A percentile compares a stretch with the other conserved stretches of the same genome.
These are phyloP conservation scores for Myripristis jacobus DNA, from an alignment of 2,797 vertebrate species.

Conservation along the genomic window DNA sequence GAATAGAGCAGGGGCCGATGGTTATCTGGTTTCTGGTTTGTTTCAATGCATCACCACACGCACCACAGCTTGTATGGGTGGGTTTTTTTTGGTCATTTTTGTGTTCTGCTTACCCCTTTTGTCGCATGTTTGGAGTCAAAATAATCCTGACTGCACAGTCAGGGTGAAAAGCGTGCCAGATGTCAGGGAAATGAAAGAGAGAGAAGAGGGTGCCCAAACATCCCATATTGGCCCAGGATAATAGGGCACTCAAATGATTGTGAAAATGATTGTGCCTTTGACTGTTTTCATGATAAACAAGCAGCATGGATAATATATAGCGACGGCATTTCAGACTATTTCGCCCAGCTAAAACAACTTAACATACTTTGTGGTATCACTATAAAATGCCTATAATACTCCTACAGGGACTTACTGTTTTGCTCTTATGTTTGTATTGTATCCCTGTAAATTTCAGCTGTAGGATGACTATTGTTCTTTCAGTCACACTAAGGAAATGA, in stretches of 20 bases:
- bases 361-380: too few relatives aligned
- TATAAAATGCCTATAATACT: not conserved
- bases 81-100: conserved; percentile 72
- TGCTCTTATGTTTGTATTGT: too few relatives aligned
- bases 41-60: conserved; percentile 37
- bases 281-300: conserved; percentile 2
- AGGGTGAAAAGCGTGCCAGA: conserved; percentile 63
- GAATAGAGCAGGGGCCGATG: conserved; percentile 6
- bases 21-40: conserved; percentile 31
- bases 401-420: too few relatives aligned
- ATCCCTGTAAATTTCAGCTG: too few relatives aligned
- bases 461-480: not conserved
- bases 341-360: not conserved
- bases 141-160: conserved; percentile 65
- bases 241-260: conserved; percentile 21
- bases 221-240: conserved; percentile 45
- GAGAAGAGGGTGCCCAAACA: conserved; percentile 24
- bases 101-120: conserved; percentile 54
- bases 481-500: not conserved
- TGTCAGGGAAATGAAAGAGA: conserved; percentile 51
- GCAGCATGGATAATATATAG: not conserved
- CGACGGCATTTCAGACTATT: not conserved
- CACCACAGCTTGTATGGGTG: conserved; percentile 56
- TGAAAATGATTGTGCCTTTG: conserved; percentile 38
- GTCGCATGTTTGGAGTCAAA: conserved; percentile 75